phyloP scores from a whole-genome alignment of 2,113 vertebrate species.

The Chloroceryle aenea region DNA sequence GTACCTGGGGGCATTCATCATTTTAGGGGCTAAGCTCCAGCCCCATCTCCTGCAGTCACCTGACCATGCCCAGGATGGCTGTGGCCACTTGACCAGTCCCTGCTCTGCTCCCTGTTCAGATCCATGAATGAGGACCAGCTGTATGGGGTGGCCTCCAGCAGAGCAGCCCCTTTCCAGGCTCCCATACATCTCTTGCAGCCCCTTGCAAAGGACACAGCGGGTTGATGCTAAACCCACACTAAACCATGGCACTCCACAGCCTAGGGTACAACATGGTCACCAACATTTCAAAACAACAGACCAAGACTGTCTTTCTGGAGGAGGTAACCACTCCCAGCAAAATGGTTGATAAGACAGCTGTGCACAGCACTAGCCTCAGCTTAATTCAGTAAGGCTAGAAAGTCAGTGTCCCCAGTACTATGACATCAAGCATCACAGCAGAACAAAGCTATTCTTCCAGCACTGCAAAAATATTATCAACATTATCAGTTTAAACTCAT shows the following conservation, averaged over 20 bases:
- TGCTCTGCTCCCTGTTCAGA: background rate
- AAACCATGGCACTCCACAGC: accelerated
- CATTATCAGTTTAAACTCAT: background rate
- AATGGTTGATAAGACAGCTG: background rate
- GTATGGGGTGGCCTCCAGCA: accelerated
- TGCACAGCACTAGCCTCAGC: background rate
- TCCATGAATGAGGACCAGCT: accelerated
- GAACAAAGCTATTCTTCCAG: background rate
- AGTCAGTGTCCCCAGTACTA: background rate
- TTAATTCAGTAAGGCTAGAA: background rate
- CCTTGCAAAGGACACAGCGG: background rate
- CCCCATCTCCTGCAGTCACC: background rate
- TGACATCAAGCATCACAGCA: background rate
- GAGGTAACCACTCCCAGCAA: background rate
- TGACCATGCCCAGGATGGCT: background rate
- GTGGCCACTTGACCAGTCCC: background rate
- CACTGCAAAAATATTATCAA: background rate
- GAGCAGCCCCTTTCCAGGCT: background rate
- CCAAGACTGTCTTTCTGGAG: background rate
- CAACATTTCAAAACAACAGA: background rate
- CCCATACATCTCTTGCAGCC: background rate
- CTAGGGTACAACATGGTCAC: background rate
- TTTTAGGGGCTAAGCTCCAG: background rate
- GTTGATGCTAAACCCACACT: background rate
- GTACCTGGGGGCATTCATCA: background rate